These are phyloP conservation scores for Bombus cullumanus DNA, from an alignment of 1,140 invertebrate genomes.

Conservation along the genomic window DNA sequence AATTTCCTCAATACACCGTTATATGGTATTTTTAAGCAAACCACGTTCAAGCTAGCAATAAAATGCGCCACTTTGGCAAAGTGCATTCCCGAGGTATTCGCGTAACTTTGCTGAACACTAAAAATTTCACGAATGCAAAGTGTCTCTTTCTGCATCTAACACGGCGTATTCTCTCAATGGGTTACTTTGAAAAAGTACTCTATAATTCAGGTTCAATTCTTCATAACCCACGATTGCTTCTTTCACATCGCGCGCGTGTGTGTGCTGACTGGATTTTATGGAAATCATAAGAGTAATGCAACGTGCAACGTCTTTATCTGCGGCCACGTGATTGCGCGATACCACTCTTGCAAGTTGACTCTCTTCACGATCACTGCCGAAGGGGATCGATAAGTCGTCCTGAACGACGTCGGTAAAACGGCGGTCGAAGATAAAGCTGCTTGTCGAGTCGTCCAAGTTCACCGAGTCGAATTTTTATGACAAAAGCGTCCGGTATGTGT, in stretches of 20 bases:
- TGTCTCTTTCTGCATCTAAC: not conserved
- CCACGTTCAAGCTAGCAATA: not conserved
- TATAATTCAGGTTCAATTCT: not conserved
- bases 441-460: not conserved
- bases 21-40: not conserved
- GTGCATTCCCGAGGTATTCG: not conserved
- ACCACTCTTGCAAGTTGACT: not conserved
- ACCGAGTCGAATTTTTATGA: conserved; percentile 22
- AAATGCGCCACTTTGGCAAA: not conserved
- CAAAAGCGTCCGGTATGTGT: not conserved
- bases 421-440: conserved; percentile 4
- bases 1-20: not conserved
- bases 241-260: too few species aligned
- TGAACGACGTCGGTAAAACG: not conserved
- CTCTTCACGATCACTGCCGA: not conserved
- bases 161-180: not conserved
- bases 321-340: not conserved
- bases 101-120: not conserved
- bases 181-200: not conserved
- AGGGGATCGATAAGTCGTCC: conserved; percentile 10
- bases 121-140: conserved; percentile 39
- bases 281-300: not conserved
- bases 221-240: conserved; percentile 6
- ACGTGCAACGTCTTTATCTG: not conserved
- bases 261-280: not conserved